Percentiles rank a stretch among this genome's conserved stretches.
phyloP scores from a whole-genome alignment of 2,888 invertebrate genomes.

The Tipula unca region DNA sequence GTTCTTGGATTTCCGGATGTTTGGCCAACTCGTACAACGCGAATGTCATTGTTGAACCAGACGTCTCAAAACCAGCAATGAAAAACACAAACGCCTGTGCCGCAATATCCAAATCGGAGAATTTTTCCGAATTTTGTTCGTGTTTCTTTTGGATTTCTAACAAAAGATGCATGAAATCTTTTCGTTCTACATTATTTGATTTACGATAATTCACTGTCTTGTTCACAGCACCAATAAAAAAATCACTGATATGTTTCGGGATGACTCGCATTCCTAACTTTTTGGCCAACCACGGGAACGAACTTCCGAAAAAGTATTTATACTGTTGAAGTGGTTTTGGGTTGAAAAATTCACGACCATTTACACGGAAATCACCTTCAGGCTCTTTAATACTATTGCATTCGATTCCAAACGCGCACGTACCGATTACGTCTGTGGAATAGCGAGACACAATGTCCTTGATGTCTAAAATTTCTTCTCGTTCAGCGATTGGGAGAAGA shows the following conservation, averaged over 20 bases:
- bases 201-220: neutral
- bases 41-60: constrained; percentile 32
- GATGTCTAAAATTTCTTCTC: constrained; percentile 33
- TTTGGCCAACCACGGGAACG: neutral
- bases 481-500: neutral
- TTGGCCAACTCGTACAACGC: constrained; percentile 31
- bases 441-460: constrained; percentile 36
- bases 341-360: constrained; percentile 36
- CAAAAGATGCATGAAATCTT: constrained; percentile 31
- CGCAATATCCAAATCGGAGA: constrained; percentile 23
- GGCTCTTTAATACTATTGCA: constrained; percentile 34
- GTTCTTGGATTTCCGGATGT: constrained; percentile 22
- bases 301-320: neutral
- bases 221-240: no score
- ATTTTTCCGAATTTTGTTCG: neutral
- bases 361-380: constrained; percentile 31
- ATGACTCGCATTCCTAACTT: neutral
- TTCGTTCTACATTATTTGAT: constrained; percentile 21
- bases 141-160: constrained; percentile 21
- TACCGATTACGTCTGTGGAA: constrained; percentile 41
- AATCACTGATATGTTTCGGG: neutral
- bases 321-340: neutral
- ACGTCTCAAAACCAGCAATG: constrained; percentile 35
- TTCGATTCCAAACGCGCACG: constrained; percentile 38
- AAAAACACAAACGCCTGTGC: constrained; percentile 33